phyloP scores from a whole-genome alignment of 2,113 vertebrate genomes.

The Chascanopsetta lugubris region DNA sequence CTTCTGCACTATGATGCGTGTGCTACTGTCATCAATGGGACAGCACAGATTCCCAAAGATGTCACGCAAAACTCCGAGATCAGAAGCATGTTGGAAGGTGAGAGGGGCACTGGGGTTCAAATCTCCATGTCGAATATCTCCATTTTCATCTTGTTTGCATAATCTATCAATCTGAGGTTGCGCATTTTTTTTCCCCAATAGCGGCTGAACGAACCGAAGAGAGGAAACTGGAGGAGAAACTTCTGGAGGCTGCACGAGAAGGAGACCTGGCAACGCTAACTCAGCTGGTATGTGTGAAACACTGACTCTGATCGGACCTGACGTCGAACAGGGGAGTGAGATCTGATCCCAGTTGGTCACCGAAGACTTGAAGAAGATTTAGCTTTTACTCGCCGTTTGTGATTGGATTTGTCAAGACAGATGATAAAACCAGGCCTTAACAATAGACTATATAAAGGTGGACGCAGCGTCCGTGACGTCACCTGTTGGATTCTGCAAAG shows the following conservation, averaged over 20 bases:
- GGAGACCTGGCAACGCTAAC: constrained; percentile 84
- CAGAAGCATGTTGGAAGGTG: constrained; percentile 95
- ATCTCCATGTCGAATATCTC: constrained; percentile 3
- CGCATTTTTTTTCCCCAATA: constrained; percentile 55
- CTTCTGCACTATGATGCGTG: constrained; percentile 90
- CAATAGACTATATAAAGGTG: too few relatives aligned
- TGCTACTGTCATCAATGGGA: constrained; percentile 91
- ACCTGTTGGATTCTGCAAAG: too few relatives aligned
- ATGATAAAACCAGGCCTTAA: too few relatives aligned
- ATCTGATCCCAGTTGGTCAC: neutral
- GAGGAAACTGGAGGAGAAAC: constrained; percentile 91
- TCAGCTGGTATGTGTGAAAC: constrained; percentile 83
- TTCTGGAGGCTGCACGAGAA: constrained; percentile 90
- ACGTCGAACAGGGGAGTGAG: neutral
- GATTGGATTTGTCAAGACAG: too few relatives aligned
- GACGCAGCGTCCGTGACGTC: too few relatives aligned
- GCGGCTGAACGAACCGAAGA: constrained; percentile 94
- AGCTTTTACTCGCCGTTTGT: too few relatives aligned
- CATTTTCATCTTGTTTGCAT: neutral
- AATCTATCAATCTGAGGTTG: neutral
- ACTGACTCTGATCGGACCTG: neutral
- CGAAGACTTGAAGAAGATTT: too few relatives aligned
- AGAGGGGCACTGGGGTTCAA: constrained; percentile 19
- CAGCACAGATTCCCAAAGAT: constrained; percentile 92
- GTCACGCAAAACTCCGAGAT: constrained; percentile 91